A percentile compares a stretch with the other conserved stretches of the same genome.
These are phyloP conservation scores for Nasonia longicornis DNA, from an alignment of 1,140 invertebrate genomes.

Conservation along the genomic window DNA sequence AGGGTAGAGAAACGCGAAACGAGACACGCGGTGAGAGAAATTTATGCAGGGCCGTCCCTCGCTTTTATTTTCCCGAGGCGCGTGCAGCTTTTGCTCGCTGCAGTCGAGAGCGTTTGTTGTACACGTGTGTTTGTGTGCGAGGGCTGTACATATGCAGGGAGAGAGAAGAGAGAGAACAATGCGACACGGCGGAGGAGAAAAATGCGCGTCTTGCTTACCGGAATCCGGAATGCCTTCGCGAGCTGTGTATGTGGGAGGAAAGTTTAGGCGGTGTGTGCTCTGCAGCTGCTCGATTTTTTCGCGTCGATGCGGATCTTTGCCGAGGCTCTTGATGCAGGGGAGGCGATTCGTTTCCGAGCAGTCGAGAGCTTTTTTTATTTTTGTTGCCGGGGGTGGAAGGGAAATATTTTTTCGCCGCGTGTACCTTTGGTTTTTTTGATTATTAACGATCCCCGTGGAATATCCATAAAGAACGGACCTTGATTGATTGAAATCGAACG, in stretches of 20 bases:
- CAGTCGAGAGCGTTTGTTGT: background rate
- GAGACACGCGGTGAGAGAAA: background rate
- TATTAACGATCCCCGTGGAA: too few relatives aligned
- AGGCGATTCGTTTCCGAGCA: background rate
- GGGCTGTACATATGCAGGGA: background rate
- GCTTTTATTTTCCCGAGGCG: conserved; percentile 18
- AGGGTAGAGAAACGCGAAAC: background rate
- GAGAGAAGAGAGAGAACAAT: background rate
- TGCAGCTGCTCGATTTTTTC: background rate
- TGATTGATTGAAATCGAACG: too few relatives aligned
- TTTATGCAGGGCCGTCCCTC: conserved; percentile 23
- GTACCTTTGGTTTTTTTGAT: too few relatives aligned
- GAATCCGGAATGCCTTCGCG: background rate
- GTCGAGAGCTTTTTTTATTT: background rate
- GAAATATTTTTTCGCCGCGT: too few relatives aligned
- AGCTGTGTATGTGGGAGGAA: background rate
- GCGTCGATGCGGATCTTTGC: background rate
- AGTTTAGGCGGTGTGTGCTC: background rate
- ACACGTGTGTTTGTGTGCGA: background rate
- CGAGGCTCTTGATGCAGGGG: background rate
- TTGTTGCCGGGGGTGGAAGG: background rate
- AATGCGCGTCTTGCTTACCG: background rate
- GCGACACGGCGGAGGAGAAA: background rate
- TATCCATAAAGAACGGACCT: too few relatives aligned
- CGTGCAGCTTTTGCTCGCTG: too few relatives aligned